Evolutionary conservation across 1,140 invertebrate genomes (phyloP).

Genomic region (Cataglyphis hispanica): DNA sequence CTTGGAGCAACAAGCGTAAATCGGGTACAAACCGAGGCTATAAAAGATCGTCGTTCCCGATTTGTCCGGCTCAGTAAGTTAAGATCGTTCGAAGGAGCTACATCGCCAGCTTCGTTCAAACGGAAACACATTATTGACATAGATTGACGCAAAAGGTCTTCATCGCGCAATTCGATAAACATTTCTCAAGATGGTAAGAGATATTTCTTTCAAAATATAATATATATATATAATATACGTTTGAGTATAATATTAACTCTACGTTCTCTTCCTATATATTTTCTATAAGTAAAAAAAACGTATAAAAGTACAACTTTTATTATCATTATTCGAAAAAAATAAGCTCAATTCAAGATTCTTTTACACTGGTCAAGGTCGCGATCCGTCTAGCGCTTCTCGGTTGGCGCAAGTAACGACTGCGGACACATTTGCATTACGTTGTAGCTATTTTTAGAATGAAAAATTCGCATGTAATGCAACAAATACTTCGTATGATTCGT

Average conservation of each 20-base stretch:
- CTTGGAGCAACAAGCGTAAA: conserved; percentile 12
- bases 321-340: no score
- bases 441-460: conserved; percentile 15
- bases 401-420: neutral
- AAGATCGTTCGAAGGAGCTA: conserved; percentile 65
- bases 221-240: no score
- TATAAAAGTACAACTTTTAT: no score
- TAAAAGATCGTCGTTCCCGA: conserved; percentile 58
- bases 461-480: neutral
- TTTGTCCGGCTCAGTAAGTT: conserved; percentile 49
- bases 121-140: conserved; percentile 1
- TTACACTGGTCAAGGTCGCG: neutral
- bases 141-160: neutral
- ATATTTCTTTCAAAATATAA: neutral
- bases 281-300: no score
- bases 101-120: conserved; percentile 65
- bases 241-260: no score
- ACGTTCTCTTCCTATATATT: neutral
- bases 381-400: conserved; percentile 3
- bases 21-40: conserved; percentile 58
- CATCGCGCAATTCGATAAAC: neutral
- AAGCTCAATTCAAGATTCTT: neutral
- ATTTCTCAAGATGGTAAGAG: conserved; percentile 18
- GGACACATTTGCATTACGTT: conserved; percentile 22
- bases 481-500: neutral